phyloP scores from a whole-genome alignment of 2,888 invertebrate species.

The Endomychus coccineus region DNA sequence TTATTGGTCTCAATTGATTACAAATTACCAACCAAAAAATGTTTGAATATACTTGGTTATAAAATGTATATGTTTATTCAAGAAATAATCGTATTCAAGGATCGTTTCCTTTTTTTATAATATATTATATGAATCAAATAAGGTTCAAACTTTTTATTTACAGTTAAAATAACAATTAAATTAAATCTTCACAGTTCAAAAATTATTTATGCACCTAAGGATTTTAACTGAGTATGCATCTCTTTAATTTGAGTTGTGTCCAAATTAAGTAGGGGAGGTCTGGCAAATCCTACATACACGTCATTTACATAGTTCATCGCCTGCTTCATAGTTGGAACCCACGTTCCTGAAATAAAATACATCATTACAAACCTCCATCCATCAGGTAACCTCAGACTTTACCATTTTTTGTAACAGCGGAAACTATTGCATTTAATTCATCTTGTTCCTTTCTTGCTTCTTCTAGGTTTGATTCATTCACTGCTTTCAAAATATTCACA shows the following conservation, averaged over 20 bases:
- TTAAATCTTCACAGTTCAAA: no score
- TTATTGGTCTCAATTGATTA: no score
- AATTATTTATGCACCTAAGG: constrained; percentile 1
- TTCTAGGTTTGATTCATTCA: constrained; percentile 40
- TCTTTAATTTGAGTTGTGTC: constrained; percentile 32
- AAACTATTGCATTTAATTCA: constrained; percentile 44
- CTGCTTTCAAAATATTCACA: constrained; percentile 49
- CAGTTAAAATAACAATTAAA: no score
- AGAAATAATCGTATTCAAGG: no score
- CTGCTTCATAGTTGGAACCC: constrained; percentile 64
- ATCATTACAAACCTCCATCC: not conserved
- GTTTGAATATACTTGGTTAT: no score
- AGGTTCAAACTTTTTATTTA: no score
- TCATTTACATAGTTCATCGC: constrained; percentile 57
- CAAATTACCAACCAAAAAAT: no score
- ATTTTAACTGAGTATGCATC: constrained; percentile 13
- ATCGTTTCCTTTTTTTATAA: no score
- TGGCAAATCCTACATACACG: constrained; percentile 55
- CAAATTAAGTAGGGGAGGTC: constrained; percentile 50
- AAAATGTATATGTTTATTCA: no score
- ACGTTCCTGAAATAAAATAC: constrained; percentile 46
- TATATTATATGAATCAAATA: no score
- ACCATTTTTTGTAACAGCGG: constrained; percentile 49
- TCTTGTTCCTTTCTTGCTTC: constrained; percentile 49
- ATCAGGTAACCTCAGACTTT: constrained; percentile 13